A percentile compares a stretch with the other conserved stretches of the same genome.
phyloP scores from a whole-genome alignment of 2,888 invertebrate species.

The Hetaerina titia region DNA sequence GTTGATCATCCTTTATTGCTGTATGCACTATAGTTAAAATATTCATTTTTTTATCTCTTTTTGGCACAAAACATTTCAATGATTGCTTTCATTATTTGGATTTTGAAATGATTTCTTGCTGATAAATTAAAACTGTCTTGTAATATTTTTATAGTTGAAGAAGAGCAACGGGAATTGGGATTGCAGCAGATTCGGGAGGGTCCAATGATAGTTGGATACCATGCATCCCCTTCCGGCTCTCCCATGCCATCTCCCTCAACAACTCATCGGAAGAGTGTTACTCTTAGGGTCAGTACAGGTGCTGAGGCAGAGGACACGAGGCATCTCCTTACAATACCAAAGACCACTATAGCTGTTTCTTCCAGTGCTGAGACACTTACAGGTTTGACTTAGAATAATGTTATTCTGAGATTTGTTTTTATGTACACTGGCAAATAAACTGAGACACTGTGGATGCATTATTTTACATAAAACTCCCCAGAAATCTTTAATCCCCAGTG shows the following conservation, averaged over 20 bases:
- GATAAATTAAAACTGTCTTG: not conserved
- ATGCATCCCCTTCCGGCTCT: slow-evolving; percentile 46
- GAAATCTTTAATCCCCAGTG: no score
- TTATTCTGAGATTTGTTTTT: no score
- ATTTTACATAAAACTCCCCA: no score
- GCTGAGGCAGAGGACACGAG: slow-evolving; percentile 78
- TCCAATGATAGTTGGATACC: slow-evolving; percentile 40
- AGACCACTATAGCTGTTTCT: slow-evolving; percentile 83
- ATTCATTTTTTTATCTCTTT: not conserved
- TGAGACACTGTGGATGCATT: no score
- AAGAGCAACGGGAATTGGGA: slow-evolving; percentile 77
- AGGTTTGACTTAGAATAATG: slow-evolving; percentile 77
- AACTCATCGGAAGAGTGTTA: slow-evolving; percentile 76
- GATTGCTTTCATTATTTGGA: not conserved
- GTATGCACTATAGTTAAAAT: slow-evolving; percentile 10
- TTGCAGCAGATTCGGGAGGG: slow-evolving; percentile 70
- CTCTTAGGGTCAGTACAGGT: slow-evolving; percentile 77
- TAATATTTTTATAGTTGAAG: slow-evolving; percentile 76
- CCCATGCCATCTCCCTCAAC: slow-evolving; percentile 69
- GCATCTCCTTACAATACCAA: slow-evolving; percentile 84
- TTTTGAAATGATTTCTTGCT: not conserved
- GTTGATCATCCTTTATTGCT: not conserved
- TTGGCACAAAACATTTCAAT: slow-evolving; percentile 39
- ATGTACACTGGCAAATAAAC: no score
- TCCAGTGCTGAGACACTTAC: slow-evolving; percentile 89